Conservation (phyloP, 2,888 invertebrate species). For the Nomada lathburiana region DNA sequence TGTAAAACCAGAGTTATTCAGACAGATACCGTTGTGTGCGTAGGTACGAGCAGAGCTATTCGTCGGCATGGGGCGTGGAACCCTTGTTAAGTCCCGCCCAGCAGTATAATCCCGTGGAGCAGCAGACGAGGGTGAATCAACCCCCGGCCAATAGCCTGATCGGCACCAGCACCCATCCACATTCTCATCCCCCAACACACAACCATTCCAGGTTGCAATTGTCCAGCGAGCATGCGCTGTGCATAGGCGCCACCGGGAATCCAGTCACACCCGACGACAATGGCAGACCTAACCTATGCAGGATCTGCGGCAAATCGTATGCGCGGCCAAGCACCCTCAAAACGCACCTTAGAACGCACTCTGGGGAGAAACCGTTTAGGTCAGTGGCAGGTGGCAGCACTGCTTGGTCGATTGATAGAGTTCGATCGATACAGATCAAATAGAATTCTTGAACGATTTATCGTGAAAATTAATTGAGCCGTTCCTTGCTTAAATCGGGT, state of each 20-base stretch:
- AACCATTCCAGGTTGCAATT: slow-evolving; percentile 79
- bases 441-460: background rate
- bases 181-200: slow-evolving; percentile 79
- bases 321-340: slow-evolving; percentile 98
- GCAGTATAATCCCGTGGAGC: slow-evolving; percentile 82
- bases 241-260: slow-evolving; percentile 84
- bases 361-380: slow-evolving; percentile 96
- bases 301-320: slow-evolving; percentile 98
- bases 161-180: slow-evolving; percentile 80
- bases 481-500: too few relatives aligned
- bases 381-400: slow-evolving; percentile 54
- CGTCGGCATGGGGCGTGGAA: slow-evolving; percentile 83
- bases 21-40: slow-evolving; percentile 36
- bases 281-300: slow-evolving; percentile 94
- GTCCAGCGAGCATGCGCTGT: slow-evolving; percentile 84
- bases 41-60: slow-evolving; percentile 83
- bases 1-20: slow-evolving; percentile 35
- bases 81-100: slow-evolving; percentile 84
- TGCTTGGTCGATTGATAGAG: background rate
- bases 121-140: slow-evolving; percentile 82
- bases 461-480: background rate
- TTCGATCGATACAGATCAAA: background rate
- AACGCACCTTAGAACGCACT: slow-evolving; percentile 98
- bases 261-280: slow-evolving; percentile 89
- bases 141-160: slow-evolving; percentile 81